Base-by-base conservation (phyloP, 2,113 vertebrate species). In the Oryzias celebensis region DNA sequence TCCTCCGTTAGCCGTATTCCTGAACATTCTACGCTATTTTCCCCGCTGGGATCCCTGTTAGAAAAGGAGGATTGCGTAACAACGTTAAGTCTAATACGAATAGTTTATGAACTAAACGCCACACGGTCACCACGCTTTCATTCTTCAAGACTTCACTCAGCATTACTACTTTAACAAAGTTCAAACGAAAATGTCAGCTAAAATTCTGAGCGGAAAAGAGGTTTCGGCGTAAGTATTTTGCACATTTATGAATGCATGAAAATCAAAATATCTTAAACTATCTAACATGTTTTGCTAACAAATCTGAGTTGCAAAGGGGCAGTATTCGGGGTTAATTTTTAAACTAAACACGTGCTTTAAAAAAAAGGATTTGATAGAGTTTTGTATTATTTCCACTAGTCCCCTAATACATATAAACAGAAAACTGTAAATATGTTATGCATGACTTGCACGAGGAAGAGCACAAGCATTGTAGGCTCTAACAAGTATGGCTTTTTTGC, bases 191-290 rank as follows among this genome's bases (percentile, higher is more conserved):
- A 93, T 93, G 92, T 61, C 91, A 53, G 90, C 91, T 13, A 86
- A 92, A 53, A 79, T 90, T 44, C 90, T 93, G 55, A 89, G 86
- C 17, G 92, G 92, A 24, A 93, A 93, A 77, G 83, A 87, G 7
- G 83, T 92, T 62, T 92, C 92, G 44, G 87, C 87, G 92, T 93
- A 87, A 93, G 92, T 90, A 28, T 24, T 3, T 12, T 1, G 3
- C 6, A 16, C 6, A 4, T 62, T 58, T n/a, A 28, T 26, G 3
- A 0, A 31, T 58, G 16, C 41, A 65, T 23, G 5, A 0, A 8
- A 14, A 31, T 47, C 7, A 20, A 4, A 1, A 42, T 14, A 2
- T 57, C 12, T 2, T 28, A 17, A 26, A 0, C 18, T 18, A n/a
- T 1, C 22, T 52, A 65, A 56, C 60, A 36, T 26, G 60, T 36